These are phyloP conservation scores for Alouatta palliata DNA, from an alignment of 2,113 vertebrate species.

Conservation along the genomic window DNA sequence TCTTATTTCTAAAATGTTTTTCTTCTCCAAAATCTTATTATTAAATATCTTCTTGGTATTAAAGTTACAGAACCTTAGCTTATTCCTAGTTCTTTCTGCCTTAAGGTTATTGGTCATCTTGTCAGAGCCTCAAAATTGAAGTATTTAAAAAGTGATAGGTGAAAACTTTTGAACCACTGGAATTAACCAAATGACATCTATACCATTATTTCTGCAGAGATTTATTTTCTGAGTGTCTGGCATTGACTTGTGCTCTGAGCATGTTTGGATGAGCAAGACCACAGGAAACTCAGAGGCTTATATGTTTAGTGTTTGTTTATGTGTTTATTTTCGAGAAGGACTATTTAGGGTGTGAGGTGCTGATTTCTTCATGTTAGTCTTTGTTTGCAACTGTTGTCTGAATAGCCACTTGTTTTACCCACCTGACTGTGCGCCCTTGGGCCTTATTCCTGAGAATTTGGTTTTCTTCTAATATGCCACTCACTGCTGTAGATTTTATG, in stretches of 20 bases:
- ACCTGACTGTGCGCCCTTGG: neutral
- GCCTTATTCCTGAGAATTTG: neutral
- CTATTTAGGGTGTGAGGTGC: neutral
- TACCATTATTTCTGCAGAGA: neutral
- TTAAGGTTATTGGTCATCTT: neutral
- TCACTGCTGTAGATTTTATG: neutral
- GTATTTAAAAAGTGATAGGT: neutral
- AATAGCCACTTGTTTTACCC: neutral
- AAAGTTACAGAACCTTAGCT: neutral
- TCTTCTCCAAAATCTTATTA: neutral
- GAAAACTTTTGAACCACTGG: neutral
- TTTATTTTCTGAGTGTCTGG: neutral
- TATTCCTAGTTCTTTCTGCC: neutral
- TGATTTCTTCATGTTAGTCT: neutral
- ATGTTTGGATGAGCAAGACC: neutral
- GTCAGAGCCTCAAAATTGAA: neutral
- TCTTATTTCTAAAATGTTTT: slow-evolving; percentile 12
- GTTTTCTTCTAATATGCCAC: neutral
- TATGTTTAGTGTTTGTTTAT: neutral
- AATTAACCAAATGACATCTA: neutral
- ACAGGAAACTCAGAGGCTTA: neutral
- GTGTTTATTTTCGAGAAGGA: neutral
- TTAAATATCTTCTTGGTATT: neutral
- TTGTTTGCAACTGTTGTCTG: neutral
- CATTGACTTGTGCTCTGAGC: neutral